phyloP scores from a whole-genome alignment of 1,140 invertebrate species.

The Drosophila bocqueti region DNA sequence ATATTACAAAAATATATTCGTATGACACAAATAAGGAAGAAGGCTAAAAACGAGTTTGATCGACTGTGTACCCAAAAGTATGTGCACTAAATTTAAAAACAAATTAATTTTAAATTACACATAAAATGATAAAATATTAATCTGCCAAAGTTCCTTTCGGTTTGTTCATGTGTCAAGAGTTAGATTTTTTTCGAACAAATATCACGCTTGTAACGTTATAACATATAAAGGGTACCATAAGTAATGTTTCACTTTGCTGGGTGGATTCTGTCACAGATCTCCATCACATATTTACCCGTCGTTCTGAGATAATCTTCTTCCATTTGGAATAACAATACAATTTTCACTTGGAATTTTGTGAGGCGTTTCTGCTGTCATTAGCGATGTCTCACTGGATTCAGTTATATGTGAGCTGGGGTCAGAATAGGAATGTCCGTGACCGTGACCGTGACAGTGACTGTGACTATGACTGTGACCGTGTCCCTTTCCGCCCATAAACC shows the following conservation, averaged over 20 bases:
- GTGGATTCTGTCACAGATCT: not conserved
- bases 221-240: too few species aligned
- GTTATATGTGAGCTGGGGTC: not conserved
- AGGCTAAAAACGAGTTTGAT: too few species aligned
- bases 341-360: conserved; percentile 33
- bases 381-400: conserved; percentile 3
- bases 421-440: conserved; percentile 31
- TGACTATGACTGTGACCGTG: conserved; percentile 62
- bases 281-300: conserved; percentile 21
- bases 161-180: too few species aligned
- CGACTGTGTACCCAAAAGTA: too few species aligned
- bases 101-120: too few species aligned
- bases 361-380: conserved; percentile 8
- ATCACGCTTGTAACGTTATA: too few species aligned
- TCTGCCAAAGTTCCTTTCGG: too few species aligned
- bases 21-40: conserved; percentile 5
- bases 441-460: conserved; percentile 40
- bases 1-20: conserved; percentile 2
- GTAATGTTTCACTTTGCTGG: too few species aligned
- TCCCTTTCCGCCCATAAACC: conserved; percentile 74
- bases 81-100: too few species aligned
- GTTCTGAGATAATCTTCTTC: conserved; percentile 45
- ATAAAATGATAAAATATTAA: too few species aligned
- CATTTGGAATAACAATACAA: conserved; percentile 55
- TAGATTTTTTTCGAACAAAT: too few species aligned